Conservation (phyloP, 2,797 vertebrate genomes). For the Mormyrus hasselquistii region DNA sequence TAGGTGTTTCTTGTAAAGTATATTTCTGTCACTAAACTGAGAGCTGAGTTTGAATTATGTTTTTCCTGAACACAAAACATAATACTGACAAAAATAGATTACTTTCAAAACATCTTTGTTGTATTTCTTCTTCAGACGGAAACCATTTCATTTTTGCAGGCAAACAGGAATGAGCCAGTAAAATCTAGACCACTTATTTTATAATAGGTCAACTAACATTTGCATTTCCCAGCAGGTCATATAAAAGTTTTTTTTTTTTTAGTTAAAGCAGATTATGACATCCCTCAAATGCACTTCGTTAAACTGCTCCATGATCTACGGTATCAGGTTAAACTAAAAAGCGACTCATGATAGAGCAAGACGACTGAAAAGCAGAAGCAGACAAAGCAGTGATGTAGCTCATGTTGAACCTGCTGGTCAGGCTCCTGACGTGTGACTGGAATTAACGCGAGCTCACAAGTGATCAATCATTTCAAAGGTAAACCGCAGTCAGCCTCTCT, state of each 20-base stretch:
- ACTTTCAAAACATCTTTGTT: neutral
- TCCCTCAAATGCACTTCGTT: neutral
- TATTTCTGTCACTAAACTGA: neutral
- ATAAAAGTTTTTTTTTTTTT: neutral
- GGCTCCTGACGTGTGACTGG: neutral
- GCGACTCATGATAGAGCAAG: neutral
- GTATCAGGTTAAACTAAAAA: neutral
- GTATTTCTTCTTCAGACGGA: neutral
- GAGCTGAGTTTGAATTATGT: neutral
- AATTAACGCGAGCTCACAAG: neutral
- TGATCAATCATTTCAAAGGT: conserved; percentile 9
- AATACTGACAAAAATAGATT: neutral
- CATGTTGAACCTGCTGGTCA: neutral
- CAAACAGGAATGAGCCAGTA: neutral
- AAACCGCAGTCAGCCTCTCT: neutral
- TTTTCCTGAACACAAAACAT: neutral
- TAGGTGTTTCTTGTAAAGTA: neutral
- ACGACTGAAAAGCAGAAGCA: neutral
- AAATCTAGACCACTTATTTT: neutral
- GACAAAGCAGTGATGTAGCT: neutral
- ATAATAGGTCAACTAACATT: neutral
- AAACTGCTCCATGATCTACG: neutral
- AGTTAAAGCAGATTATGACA: neutral
- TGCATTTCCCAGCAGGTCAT: neutral
- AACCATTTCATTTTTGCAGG: neutral